Base-by-base conservation (phyloP, 53 echinoderm and acorn worm species). In the Apostichopus leukothele region DNA sequence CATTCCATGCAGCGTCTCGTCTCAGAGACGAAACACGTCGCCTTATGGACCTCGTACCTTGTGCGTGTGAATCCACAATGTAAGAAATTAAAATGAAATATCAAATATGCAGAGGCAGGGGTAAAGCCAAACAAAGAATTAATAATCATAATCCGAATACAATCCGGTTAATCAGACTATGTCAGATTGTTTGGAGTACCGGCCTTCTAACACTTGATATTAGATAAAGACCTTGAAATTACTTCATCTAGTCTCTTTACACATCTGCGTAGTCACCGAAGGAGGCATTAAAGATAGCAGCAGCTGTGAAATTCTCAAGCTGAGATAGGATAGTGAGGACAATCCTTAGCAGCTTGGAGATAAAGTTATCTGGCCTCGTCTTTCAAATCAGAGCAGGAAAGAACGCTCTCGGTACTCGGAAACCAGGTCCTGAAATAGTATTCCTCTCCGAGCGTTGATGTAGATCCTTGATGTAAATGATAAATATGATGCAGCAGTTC, bases 1-100 rank as follows among this genome's bases (percentile, higher is more conserved):
- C 79, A 79, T 79, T 79, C 79, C 79, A 79, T 79, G 50, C n/a
- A 51, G 16, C 12, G 20, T 79, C n/a, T 79, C 14, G 79, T 79
- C 18, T 52, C 79, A 53, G 23, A 39, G 39, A 39, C 39, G 39
- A 39, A 39, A 39, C 39, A 39, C 39, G 39, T 39, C 3, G 39
- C 1, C 25, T 25, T 25, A 25, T 1, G 25, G 25, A 25, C 25
- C 25, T 25, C 25, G 25, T 39, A 39, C 3, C 2, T 39, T 39
- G 39, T 39, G 39, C 39, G 39, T 39, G 39, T 39, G 39, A 39
- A 39, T 39, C 39, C 39, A 39, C 39, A 39, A 39, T 39, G 39
- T 39, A 39, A 39, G 39, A 39, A 39, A 39, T 39, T 39, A 39
- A 39, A 39, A 39, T 39, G 39, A 39, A 39, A 53, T 51, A 39